phyloP scores from a whole-genome alignment of 2,797 vertebrate genomes.

The Tapirus indicus region DNA sequence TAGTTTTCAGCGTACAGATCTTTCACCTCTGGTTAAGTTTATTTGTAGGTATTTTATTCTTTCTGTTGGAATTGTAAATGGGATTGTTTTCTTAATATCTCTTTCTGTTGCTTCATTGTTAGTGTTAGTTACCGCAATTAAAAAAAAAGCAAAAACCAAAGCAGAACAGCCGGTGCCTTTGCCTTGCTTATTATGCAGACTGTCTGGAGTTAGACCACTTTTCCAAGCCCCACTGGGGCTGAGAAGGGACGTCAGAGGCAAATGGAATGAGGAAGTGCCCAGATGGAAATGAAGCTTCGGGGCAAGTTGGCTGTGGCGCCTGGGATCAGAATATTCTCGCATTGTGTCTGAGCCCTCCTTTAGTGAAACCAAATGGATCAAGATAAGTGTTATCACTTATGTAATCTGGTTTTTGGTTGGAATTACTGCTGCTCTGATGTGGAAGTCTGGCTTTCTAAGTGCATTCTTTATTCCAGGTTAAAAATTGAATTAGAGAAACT shows the following conservation, averaged over 20 bases:
- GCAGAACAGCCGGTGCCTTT: neutral
- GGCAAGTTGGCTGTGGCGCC: neutral
- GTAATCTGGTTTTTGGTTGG: neutral
- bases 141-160: neutral
- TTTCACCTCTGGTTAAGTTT: no score
- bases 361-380: neutral
- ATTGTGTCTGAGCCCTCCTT: neutral
- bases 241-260: neutral
- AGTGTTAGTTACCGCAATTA: no score
- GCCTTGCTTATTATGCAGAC: neutral
- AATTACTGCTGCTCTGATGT: neutral
- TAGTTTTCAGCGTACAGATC: no score
- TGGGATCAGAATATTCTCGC: neutral
- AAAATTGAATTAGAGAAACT: constrained; percentile 65
- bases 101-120: no score
- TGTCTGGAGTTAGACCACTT: neutral
- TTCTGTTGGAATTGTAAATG: no score
- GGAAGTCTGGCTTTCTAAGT: constrained; percentile 16
- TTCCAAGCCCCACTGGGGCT: neutral
- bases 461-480: neutral
- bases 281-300: neutral
- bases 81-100: no score
- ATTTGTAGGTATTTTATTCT: no score
- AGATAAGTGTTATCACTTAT: neutral
- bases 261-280: constrained; percentile 22